phyloP scores from a whole-genome alignment of 1,140 invertebrate species.

The Brachionus plicatilis region DNA sequence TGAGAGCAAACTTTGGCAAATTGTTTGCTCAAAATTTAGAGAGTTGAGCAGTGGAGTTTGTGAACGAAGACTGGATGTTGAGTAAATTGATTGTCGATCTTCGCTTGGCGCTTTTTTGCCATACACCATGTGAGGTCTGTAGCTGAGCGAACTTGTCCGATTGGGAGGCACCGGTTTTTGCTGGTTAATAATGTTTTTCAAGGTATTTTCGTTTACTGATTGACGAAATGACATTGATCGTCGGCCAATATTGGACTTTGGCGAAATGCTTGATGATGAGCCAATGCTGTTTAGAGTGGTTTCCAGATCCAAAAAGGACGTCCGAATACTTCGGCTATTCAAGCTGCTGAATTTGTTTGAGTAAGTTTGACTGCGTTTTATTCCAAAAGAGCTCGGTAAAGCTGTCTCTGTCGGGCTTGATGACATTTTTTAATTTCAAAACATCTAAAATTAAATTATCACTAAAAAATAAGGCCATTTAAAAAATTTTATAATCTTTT shows the following conservation, averaged over 20 bases:
- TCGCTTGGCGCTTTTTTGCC: not conserved
- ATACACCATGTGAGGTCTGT: not conserved
- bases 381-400: not conserved
- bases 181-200: not conserved
- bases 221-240: not conserved
- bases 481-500: not conserved
- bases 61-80: not conserved
- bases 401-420: not conserved
- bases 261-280: not conserved
- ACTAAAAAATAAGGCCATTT: not conserved
- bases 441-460: not conserved
- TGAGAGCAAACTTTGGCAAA: not conserved
- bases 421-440: not conserved
- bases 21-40: not conserved
- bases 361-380: not conserved
- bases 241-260: not conserved
- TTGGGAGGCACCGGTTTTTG: slow-evolving; percentile 24
- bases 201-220: not conserved
- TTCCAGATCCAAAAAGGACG: not conserved
- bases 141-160: slow-evolving; percentile 21
- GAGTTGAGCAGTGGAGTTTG: not conserved
- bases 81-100: slow-evolving; percentile 29
- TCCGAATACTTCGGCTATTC: not conserved
- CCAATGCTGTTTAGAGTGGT: not conserved
- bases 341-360: not conserved